phyloP scores from a whole-genome alignment of 2,113 vertebrate species.

The Lipophrys pholis region DNA sequence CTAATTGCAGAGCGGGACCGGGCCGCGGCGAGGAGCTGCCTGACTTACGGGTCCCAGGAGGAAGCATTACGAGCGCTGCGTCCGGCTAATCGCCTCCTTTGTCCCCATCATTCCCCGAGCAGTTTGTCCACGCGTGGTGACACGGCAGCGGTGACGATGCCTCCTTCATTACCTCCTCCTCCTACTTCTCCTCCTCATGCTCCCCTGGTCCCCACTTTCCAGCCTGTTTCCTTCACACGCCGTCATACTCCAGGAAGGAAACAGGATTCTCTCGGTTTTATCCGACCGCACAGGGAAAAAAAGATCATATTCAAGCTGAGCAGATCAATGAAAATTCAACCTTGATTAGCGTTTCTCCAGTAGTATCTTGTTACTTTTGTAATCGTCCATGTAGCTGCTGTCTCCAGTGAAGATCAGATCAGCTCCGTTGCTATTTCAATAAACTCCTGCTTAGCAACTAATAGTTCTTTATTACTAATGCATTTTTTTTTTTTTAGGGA shows the following conservation, averaged over 20 bases:
- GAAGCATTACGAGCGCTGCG: constrained; percentile 74
- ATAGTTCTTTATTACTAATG: too few species aligned
- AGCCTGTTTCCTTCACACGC: not conserved
- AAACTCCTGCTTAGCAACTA: too few species aligned
- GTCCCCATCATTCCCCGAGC: constrained; percentile 62
- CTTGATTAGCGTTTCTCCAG: too few species aligned
- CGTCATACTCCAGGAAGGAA: constrained; percentile 35
- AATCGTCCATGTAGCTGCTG: too few species aligned
- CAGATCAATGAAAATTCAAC: too few species aligned
- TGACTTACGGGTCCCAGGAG: constrained; percentile 73
- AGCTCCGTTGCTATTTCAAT: too few species aligned
- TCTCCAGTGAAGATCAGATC: too few species aligned
- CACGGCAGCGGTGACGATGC: constrained; percentile 45
- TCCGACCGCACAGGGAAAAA: too few species aligned
- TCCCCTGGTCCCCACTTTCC: constrained; percentile 5
- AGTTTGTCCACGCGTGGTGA: constrained; percentile 70
- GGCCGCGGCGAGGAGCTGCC: constrained; percentile 68
- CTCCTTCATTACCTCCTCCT: constrained; percentile 9
- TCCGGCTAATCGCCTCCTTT: constrained; percentile 78
- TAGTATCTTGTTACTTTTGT: too few species aligned
- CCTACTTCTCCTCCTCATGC: not conserved
- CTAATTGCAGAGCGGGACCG: constrained; percentile 81
- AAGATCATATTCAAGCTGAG: too few species aligned
- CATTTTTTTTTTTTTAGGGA: too few species aligned
- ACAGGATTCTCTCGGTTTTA: constrained; percentile 1